Conservation (phyloP, 2,797 vertebrate genomes). For the Gallinago stenura region DNA sequence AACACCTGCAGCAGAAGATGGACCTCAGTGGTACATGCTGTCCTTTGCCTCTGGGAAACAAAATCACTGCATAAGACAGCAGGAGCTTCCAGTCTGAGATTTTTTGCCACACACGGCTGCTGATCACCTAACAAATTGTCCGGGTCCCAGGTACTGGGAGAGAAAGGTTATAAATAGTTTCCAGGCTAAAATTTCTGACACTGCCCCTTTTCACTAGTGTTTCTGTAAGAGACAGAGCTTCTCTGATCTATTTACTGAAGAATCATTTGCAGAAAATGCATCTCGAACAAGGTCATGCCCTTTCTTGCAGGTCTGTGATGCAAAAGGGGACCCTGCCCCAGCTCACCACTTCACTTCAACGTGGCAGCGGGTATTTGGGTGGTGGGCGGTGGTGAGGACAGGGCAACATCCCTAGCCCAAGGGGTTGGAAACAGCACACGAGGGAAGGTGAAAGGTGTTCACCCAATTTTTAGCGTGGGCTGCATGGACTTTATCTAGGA, state of each 20-base stretch:
- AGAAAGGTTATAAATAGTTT: background rate
- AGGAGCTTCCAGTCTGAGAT: background rate
- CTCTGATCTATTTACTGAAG: background rate
- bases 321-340: rapidly evolving
- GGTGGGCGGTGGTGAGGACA: rapidly evolving
- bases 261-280: background rate
- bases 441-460: background rate
- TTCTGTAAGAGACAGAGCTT: background rate
- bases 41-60: background rate
- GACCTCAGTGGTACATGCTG: rapidly evolving
- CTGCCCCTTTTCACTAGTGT: background rate
- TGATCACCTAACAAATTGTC: background rate
- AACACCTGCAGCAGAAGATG: background rate
- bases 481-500: background rate
- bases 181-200: background rate
- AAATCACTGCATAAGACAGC: background rate
- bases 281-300: background rate
- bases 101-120: background rate
- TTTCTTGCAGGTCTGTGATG: background rate
- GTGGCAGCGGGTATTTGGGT: rapidly evolving
- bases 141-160: rapidly evolving
- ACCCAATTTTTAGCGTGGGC: background rate
- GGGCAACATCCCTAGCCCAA: background rate
- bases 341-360: rapidly evolving
- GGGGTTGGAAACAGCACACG: rapidly evolving